Evolutionary conservation across 2,888 invertebrate genomes (phyloP), one percentile per base, ranked within the genome.

Genomic region (Ormyrus thymus): DNA sequence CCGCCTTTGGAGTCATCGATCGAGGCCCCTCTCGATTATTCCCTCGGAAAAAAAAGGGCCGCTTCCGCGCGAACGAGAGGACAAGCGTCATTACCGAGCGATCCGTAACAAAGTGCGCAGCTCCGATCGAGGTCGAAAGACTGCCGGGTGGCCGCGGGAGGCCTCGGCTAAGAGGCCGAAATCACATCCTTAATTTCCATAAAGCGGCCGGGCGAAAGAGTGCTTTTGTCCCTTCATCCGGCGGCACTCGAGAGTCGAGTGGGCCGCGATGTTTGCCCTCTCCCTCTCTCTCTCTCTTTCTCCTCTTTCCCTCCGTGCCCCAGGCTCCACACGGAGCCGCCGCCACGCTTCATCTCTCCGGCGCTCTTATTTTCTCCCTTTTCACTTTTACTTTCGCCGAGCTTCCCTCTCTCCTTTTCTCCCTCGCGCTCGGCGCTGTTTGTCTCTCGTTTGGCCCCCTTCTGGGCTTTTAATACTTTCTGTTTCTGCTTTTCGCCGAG

Each of bases 101-200:
- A 62, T 72, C 62, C 53, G 43, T 46, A 45, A 46, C 53, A 53
- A 62, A 61, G 72, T 72, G 72, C 13, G 53, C 53, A 7, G 48
- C 48, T n/a, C 3, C 48, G 48, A 59, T 70, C 70, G 50, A 43
- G 50, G 29, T 70, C 59, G 59, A 59, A 59, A 70, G 59, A 43
- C 72, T 43, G 51, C 62, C 61, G 29, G n/a, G n/a, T 2, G 29
- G 29, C 29, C 4, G 4, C 29, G 8, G 75, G 58, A 56, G 84
- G 77, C 79, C 81, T 73, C 82, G 71, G 82, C 71, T 81, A 80
- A 86, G 85, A 84, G 29, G 81, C 74, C 82, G 80, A 86, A 85
- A 86, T 86, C 84, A 83, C 84, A 85, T 86, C 84, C 85, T 86
- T 85, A 85, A 85, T 86, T 86, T 86, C 84, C 86, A 86, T 86